Base-by-base conservation (phyloP, 2,888 invertebrate genomes). In the Parnassius apollo region DNA sequence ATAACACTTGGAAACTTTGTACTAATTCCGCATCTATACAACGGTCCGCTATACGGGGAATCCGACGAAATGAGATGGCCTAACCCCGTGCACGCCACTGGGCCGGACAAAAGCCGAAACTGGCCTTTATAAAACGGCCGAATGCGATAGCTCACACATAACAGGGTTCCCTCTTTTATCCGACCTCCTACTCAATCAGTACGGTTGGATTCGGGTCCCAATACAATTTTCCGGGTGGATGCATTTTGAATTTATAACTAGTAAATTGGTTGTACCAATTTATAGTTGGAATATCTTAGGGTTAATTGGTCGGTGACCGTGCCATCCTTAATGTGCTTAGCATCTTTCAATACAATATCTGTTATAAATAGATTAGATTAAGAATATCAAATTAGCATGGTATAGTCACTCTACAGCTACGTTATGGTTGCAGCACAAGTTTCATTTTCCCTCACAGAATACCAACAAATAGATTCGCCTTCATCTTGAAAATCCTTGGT, bases 161-260 rank as follows among this genome's bases (percentile, higher is more conserved):
- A 66, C 70, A 71, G 69, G 68, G 67, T 67, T 42, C 65, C 68
- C 66, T 59, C 58, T 45, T n/a, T 48, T 53, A 53, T 69, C 68
- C 66, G 62, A 57, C 68, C 64, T 68, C 72, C 75, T 71, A 68
- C 72, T 77, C 71, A 66, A 76, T 76, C 72, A 69, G 75, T 73
- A 68, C 77, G 82, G 75, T 71, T 82, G 74, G 74, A 76, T 77
- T 75, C 71, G 83, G 59, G 85, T 81, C 83, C 82, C 88, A 79
- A 88, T 86, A 90, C 90, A 90, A 90, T 91, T 91, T 89, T 86
- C 81, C 83, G 87, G 81, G 76, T 76, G 87, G 83, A 86, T 89
- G 88, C 88, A 88, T 87, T 89, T 89, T 86, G 90, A 90, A 91
- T 91, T 91, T 90, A 90, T 91, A 90, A 91, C 90, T 82, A 88